A percentile compares a stretch with the other conserved stretches of the same genome.
Evolutionary conservation across 2,113 vertebrate genomes (phyloP).

Genomic region (Clinocottus analis): DNA sequence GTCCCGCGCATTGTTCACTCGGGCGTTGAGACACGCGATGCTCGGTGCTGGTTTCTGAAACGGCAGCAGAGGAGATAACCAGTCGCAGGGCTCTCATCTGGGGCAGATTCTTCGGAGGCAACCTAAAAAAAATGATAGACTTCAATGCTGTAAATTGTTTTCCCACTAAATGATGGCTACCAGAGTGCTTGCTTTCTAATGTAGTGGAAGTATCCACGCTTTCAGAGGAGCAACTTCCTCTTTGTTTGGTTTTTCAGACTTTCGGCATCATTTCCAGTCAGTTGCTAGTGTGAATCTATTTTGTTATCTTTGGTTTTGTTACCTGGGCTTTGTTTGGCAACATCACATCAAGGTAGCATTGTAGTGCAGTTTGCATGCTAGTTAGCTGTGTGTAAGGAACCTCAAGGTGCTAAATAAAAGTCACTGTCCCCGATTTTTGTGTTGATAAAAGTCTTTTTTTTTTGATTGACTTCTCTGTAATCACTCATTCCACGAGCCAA

Average conservation of each 20-base stretch:
- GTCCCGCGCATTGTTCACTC: conserved; percentile 40
- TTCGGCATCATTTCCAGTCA: too few species aligned
- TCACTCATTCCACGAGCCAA: neutral
- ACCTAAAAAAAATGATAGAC: conserved; percentile 39
- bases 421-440: neutral
- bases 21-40: conserved; percentile 28
- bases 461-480: neutral
- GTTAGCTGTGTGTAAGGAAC: neutral
- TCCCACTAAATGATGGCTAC: neutral
- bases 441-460: neutral
- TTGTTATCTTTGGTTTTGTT: neutral
- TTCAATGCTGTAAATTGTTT: conserved; percentile 12
- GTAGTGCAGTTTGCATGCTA: neutral
- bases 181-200: neutral
- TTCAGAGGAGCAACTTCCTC: neutral
- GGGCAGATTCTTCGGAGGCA: conserved; percentile 16
- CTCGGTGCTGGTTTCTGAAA: conserved; percentile 35
- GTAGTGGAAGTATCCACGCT: neutral
- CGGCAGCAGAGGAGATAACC: conserved; percentile 25
- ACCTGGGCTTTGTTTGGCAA: neutral
- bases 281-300: neutral
- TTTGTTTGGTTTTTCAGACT: neutral
- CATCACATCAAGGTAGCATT: neutral
- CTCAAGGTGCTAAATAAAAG: neutral
- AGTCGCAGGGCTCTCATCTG: conserved; percentile 14